phyloP scores from a whole-genome alignment of 2,888 invertebrate species.

The Polydrusus tereticollis region DNA sequence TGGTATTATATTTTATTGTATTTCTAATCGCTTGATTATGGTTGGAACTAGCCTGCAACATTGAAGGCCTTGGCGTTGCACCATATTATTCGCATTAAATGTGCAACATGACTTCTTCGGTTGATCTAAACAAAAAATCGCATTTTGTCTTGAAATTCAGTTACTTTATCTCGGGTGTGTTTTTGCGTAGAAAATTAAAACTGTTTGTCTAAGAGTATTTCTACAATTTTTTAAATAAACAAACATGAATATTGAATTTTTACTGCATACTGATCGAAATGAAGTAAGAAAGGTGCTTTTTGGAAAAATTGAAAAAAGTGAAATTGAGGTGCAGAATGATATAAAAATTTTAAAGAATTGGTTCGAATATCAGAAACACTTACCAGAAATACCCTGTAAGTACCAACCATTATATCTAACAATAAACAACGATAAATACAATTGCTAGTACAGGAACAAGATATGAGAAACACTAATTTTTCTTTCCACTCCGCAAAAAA shows the following conservation, averaged over 20 bases:
- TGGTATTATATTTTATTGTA: no score
- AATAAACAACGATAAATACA: no score
- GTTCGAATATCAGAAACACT: constrained; percentile 56
- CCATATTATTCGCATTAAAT: background rate
- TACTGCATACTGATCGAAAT: constrained; percentile 39
- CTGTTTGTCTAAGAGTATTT: no score
- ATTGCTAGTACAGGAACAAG: no score
- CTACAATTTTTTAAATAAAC: background rate
- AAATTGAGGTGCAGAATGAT: constrained; percentile 51
- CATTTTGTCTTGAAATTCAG: background rate
- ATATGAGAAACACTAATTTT: no score
- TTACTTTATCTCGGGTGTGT: no score
- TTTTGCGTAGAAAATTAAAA: no score
- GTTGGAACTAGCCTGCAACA: background rate
- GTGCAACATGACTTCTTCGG: background rate
- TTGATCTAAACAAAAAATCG: background rate
- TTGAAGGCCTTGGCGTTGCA: background rate
- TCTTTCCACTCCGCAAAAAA: background rate
- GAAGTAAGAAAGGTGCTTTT: constrained; percentile 34
- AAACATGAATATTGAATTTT: constrained; percentile 38
- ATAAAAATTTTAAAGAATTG: constrained; percentile 54
- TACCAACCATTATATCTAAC: no score
- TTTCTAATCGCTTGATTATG: background rate
- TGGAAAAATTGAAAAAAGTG: constrained; percentile 42
- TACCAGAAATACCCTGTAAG: constrained; percentile 58